Percentiles rank a stretch among this genome's conserved stretches.
phyloP scores from a whole-genome alignment of 2,888 invertebrate species.

The Linnaemya vulpina region DNA sequence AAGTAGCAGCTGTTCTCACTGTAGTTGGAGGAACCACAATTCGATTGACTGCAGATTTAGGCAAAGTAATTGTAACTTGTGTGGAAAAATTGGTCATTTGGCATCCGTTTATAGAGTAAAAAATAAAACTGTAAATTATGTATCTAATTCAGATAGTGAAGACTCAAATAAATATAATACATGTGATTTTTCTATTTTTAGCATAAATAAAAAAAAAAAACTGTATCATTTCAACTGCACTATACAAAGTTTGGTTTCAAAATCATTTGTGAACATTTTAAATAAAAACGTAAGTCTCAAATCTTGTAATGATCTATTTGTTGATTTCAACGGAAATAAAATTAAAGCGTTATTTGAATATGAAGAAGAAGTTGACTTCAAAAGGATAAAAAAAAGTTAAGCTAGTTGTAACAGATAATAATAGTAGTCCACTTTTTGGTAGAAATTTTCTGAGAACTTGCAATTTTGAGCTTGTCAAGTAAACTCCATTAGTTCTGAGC shows the following conservation, averaged over 20 bases:
- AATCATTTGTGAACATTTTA: not conserved
- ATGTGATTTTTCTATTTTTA: too few relatives aligned
- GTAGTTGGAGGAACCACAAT: not conserved
- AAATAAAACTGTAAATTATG: not conserved
- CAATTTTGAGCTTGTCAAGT: slow-evolving; percentile 44
- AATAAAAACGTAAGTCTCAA: not conserved
- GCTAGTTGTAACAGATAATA: slow-evolving; percentile 18
- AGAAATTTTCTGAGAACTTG: slow-evolving; percentile 39
- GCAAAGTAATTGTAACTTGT: not conserved
- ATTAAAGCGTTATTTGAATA: slow-evolving; percentile 42
- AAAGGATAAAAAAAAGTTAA: slow-evolving; percentile 37
- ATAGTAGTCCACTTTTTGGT: slow-evolving; percentile 20
- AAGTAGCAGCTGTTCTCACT: not conserved
- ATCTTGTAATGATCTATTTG: slow-evolving; percentile 21
- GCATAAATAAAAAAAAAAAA: too few relatives aligned
- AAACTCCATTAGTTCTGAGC: not conserved
- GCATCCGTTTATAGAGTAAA: not conserved
- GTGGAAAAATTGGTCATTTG: not conserved
- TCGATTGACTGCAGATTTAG: not conserved
- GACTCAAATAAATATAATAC: too few relatives aligned
- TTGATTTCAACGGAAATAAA: slow-evolving; percentile 31
- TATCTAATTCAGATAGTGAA: not conserved
- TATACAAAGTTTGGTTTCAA: not conserved
- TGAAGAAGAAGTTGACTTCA: slow-evolving; percentile 38
- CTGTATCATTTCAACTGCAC: not conserved